Base-by-base conservation (phyloP, 2,888 invertebrate species). In the Drosophila dives region DNA sequence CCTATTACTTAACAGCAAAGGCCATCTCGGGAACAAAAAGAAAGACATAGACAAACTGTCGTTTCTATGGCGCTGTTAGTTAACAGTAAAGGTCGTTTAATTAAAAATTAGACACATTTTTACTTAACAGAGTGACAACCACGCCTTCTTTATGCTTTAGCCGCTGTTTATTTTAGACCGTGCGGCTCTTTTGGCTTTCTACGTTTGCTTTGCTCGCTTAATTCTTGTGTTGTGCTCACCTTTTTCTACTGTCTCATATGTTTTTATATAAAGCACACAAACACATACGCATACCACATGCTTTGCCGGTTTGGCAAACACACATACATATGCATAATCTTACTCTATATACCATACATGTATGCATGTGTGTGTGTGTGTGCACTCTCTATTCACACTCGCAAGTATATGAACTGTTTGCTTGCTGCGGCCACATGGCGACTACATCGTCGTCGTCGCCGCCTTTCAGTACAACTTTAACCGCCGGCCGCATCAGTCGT, bases 161-260 rank as follows among this genome's bases (percentile, higher is more conserved):
- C 40, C 50, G 54, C 50, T 34, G 45, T 33, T 58, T 42, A n/a
- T 48, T 51, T 59, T 50, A 73, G 50, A 29, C 49, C n/a, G 50
- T 63, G 26, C 20, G 61, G 34, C 49, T 66, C 49, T 64, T 65
- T 64, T 51, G 68, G 64, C 75, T 80, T 81, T 81, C 77, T 81
- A 67, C 72, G 70, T 74, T 38, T 32, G 72, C 50, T 63, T 75
- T 79, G 38, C 78, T 74, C 68, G 69, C 76, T 72, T 83, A 70
- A 70, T 76, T 80, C 86, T 45, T 85, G 81, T 85, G 85, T 85
- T 85, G 85, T 85, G 85, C 88, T 85, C 85, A 85, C 86, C 75
- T 83, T 81, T 85, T 85, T 88, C 85, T 85, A 60, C 69, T 66
- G 49, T 71, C 77, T 50, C 49, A 59, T 49, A 58, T 48, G n/a